A percentile compares a stretch with the other conserved stretches of the same genome.
Conservation (phyloP, 1,140 invertebrate genomes). For the Antheraea mylitta region DNA sequence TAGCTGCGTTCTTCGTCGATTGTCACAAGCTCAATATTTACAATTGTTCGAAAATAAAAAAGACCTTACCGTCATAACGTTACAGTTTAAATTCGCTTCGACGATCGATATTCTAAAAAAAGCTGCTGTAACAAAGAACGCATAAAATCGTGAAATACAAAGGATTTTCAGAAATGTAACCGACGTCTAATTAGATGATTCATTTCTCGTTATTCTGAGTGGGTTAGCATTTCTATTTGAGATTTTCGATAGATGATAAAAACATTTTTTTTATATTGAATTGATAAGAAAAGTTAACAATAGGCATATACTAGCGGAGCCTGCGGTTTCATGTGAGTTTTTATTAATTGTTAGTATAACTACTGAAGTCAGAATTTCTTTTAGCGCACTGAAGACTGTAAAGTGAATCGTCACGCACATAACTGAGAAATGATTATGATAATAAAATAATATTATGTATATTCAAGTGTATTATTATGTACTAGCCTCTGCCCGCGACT, state of each 20-base stretch:
- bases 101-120: constrained; percentile 33
- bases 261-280: neutral
- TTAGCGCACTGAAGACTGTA: too few species aligned
- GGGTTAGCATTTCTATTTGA: neutral
- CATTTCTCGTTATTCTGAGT: constrained; percentile 25
- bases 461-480: too few species aligned
- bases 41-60: constrained; percentile 29
- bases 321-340: too few species aligned
- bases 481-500: too few species aligned
- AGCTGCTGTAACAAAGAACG: constrained; percentile 60
- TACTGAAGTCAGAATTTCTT: too few species aligned
- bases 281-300: too few species aligned
- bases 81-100: constrained; percentile 34
- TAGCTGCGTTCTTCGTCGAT: constrained; percentile 46
- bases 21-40: constrained; percentile 58
- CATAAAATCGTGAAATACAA: constrained; percentile 67
- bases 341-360: too few species aligned
- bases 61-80: constrained; percentile 26
- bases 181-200: constrained; percentile 70
- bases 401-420: too few species aligned
- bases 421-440: too few species aligned
- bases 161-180: constrained; percentile 66
- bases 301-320: too few species aligned
- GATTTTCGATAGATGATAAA: neutral
- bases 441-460: too few species aligned